Conservation (phyloP, 64 coral and sea anemone genomes). For the Actinia tenebrosa region DNA sequence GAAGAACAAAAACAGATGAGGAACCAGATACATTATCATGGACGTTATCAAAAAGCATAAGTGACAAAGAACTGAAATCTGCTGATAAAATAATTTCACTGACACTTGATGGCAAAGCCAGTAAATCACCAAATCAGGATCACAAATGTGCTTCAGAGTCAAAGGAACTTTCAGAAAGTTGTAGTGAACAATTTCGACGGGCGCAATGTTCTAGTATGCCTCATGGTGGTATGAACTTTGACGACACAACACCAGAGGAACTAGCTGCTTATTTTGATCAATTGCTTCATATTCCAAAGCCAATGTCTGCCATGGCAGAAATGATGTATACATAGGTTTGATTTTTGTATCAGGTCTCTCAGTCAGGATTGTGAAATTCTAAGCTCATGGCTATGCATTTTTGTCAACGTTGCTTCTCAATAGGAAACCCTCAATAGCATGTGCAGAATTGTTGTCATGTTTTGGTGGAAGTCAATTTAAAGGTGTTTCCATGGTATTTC, state of each 20-base stretch:
- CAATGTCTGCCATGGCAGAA: slow-evolving; percentile 99
- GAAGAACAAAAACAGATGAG: not conserved
- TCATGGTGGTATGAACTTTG: slow-evolving; percentile 53
- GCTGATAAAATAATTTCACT: not conserved
- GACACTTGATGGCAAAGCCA: not conserved
- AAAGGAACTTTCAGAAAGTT: slow-evolving; percentile 42
- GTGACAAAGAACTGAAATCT: slow-evolving; percentile 9
- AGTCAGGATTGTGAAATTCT: too few relatives aligned
- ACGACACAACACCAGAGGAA: slow-evolving; percentile 97
- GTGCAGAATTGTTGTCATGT: too few relatives aligned
- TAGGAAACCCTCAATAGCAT: too few relatives aligned
- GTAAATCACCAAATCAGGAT: not conserved
- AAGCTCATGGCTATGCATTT: too few relatives aligned
- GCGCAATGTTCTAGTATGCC: slow-evolving; percentile 50
- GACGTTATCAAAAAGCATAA: not conserved
- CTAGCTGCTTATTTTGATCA: slow-evolving; percentile 97
- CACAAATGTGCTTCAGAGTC: not conserved
- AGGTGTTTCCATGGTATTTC: too few relatives aligned
- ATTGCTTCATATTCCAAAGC: slow-evolving; percentile 92
- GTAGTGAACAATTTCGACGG: slow-evolving; percentile 73
- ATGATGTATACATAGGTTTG: slow-evolving; percentile 93
- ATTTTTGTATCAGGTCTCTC: too few relatives aligned
- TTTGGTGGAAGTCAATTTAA: too few relatives aligned
- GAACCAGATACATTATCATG: slow-evolving; percentile 12
- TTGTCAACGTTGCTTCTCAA: too few relatives aligned